A percentile compares a stretch with the other conserved stretches of the same genome.
Conservation (phyloP, 53 echinoderm and acorn worm species). For the Zoroaster sp. region DNA sequence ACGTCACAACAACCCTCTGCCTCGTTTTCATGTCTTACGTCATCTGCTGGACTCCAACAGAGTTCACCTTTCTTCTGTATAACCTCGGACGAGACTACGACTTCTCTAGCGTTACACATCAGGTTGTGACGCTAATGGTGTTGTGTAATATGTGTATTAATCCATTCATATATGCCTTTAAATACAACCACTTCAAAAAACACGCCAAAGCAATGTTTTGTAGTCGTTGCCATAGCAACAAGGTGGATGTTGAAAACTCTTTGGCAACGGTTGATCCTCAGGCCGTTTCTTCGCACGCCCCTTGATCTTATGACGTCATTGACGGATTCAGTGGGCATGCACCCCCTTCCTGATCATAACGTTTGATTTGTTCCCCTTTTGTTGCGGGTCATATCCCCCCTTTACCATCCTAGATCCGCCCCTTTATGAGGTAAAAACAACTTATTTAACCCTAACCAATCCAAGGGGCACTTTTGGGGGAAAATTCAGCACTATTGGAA, state of each 20-base stretch:
- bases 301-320: background rate
- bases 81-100: constrained; percentile 77
- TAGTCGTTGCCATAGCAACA: constrained; percentile 19
- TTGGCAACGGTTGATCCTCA: constrained; percentile 2
- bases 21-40: constrained; percentile 84
- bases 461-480: too few relatives aligned
- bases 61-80: constrained; percentile 75
- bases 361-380: too few relatives aligned
- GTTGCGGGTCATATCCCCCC: too few relatives aligned
- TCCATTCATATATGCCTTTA: constrained; percentile 87
- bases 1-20: constrained; percentile 82
- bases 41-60: constrained; percentile 90
- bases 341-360: too few relatives aligned
- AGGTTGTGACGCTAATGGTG: constrained; percentile 72
- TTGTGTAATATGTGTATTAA: constrained; percentile 82
- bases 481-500: too few relatives aligned
- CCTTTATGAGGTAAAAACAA: too few relatives aligned
- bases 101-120: constrained; percentile 72
- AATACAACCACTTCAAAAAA: constrained; percentile 80
- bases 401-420: too few relatives aligned
- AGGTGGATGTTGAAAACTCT: constrained; percentile 3
- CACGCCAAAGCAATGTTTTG: constrained; percentile 64
- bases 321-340: too few relatives aligned
- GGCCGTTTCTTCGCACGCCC: background rate
- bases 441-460: too few relatives aligned